Evolutionary conservation across 2,797 vertebrate genomes (phyloP), one percentile per base, ranked within the genome.

Genomic region (Bradypodion ventrale): DNA sequence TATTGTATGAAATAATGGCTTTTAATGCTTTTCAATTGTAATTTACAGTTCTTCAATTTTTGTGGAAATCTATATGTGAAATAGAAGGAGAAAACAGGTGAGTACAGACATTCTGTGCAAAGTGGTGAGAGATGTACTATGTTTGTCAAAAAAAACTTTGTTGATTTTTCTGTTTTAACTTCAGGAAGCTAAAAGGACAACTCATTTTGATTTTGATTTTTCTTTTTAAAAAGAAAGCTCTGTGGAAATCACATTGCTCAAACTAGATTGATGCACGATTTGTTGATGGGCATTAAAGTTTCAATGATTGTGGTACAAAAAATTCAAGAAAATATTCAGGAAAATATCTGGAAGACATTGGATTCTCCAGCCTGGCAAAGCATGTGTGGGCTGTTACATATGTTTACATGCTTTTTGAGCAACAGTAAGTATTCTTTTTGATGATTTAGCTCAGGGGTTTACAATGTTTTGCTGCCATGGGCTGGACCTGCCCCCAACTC

Each of bases 241-340:
- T 70, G 93, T 78, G 98, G 97, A 84, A 97, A 97, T 87, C 95
- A 93, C 83, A 95, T 99, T 63, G 97, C 96, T 87, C 98, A 99
- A 94, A 97, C 97, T 65, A 96, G 96, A 89, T 76, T 99, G 87
- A 98, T 99, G 98, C 96, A 98, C 0, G 97, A 97, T 86, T 97
- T 98, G 84, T 89, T 99, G 90, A 92, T 96, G 75, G 96, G 94
- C 0, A 95, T 99, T 86, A 98, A 98, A 94, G 93, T 97, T 82
- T 97, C 97, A 65, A 97, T 99, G 97, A 93, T 96, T 89, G 94
- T 99, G 84, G 89, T 98, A 62, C 98, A 99, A 95, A 98, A 96
- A 87, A 94, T 95, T 32, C 96, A 96, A 85, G 95, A 95, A 87
- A 87, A 88, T 16, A 87, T 97, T 72, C 91, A 92, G 62, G 82